Percentiles rank a stretch among this genome's conserved stretches.
These are phyloP conservation scores for Psephotus haematonotus DNA, from an alignment of 2,113 vertebrate genomes.

Conservation along the genomic window DNA sequence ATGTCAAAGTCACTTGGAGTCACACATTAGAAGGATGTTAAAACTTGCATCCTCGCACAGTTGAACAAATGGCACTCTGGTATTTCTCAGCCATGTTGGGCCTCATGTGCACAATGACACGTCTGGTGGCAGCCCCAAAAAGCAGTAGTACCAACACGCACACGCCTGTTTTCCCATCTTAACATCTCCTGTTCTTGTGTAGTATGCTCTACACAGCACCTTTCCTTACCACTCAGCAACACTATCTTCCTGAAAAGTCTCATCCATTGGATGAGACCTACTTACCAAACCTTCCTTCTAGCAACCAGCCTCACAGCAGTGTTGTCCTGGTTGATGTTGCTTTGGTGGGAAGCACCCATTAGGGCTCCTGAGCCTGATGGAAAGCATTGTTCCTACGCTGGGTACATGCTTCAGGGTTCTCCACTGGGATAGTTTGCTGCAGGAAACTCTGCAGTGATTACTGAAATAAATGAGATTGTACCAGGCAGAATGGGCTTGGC, in stretches of 20 bases:
- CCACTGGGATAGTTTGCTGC: slow-evolving; percentile 4
- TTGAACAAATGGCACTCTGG: not conserved
- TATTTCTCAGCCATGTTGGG: not conserved
- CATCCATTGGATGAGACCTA: not conserved
- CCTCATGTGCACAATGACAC: not conserved
- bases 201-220: not conserved
- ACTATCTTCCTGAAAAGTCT: not conserved
- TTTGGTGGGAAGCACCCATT: not conserved
- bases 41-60: not conserved
- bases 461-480: slow-evolving; percentile 22
- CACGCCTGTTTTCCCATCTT: not conserved
- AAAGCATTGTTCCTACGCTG: not conserved
- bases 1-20: not conserved
- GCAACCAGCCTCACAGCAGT: slow-evolving; percentile 7
- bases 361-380: not conserved
- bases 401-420: not conserved
- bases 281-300: slow-evolving; percentile 4
- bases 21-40: not conserved
- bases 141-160: not conserved
- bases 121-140: not conserved
- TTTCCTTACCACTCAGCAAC: not conserved
- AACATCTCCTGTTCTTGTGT: not conserved
- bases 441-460: not conserved
- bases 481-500: not conserved
- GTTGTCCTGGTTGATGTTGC: not conserved